Percentiles rank a stretch among this genome's conserved stretches.
These are phyloP conservation scores for Cheilosia variabilis DNA, from an alignment of 2,888 invertebrate species.

Conservation along the genomic window DNA sequence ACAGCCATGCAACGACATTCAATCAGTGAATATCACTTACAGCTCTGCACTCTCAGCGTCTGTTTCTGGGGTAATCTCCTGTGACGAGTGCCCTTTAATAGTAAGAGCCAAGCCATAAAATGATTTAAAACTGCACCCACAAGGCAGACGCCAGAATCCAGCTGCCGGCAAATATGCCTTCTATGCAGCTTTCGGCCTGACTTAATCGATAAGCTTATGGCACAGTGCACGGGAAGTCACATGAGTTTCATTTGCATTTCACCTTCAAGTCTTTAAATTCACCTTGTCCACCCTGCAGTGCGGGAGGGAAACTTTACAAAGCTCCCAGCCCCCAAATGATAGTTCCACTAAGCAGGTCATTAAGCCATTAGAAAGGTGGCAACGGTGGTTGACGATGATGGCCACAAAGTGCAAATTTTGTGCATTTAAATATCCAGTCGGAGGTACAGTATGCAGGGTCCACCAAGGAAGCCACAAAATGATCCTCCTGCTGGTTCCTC, in stretches of 20 bases:
- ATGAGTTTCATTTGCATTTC: not conserved
- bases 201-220: not conserved
- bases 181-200: not conserved
- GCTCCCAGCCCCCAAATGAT: slow-evolving; percentile 31
- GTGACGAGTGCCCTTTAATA: too few relatives aligned
- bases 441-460: slow-evolving; percentile 13
- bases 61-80: too few relatives aligned
- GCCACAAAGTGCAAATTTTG: slow-evolving; percentile 44
- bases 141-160: not conserved
- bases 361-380: slow-evolving; percentile 60
- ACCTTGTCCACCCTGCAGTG: slow-evolving; percentile 10
- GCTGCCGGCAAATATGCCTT: not conserved
- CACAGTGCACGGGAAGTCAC: not conserved
- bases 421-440: slow-evolving; percentile 54
- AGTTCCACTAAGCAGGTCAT: slow-evolving; percentile 67
- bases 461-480: slow-evolving; percentile 33
- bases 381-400: not conserved
- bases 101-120: not conserved
- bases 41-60: too few relatives aligned
- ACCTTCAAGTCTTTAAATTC: slow-evolving; percentile 40
- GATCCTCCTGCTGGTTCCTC: slow-evolving; percentile 20
- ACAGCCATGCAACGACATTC: too few relatives aligned
- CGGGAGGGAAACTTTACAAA: slow-evolving; percentile 22
- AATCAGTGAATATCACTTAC: too few relatives aligned
- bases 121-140: not conserved